Base-by-base conservation (phyloP, 2,888 invertebrate genomes). In the Clepsis dumicolana region DNA sequence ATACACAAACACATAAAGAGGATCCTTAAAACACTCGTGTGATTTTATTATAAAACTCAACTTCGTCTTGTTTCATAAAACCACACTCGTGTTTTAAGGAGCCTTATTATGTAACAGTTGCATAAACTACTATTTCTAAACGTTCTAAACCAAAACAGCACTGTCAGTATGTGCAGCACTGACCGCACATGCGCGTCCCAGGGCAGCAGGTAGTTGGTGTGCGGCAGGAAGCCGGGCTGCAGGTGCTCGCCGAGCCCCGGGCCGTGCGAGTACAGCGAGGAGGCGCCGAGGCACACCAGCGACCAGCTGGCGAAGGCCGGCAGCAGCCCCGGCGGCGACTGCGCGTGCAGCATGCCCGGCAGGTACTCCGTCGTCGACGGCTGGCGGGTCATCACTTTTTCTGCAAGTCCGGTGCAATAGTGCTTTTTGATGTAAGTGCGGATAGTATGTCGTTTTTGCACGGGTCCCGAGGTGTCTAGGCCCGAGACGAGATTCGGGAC, bases 291-390 rank as follows among this genome's bases (percentile, higher is more conserved):
- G 82, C 98, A 98, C 38, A 97, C 95, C 62, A 99, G 93, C 8
- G 97, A 96, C 98, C 98, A 99, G 76, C 97, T 98, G 0, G 98
- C 96, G 91, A 96, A 98, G 72, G 96, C 95, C 0, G 99, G 98
- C 72, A 98, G 92, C 44, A 98, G 92, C 0, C 96, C 94, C 0
- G 94, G 87, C 0, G 97, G 97, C 63, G 97, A 97, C 75, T 94
- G 95, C 0, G 95, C 94, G 81, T 98, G 98, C 62, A 98, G 94
- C 97, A 99, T 98, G 64, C 98, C 97, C 0, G 98, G 97, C 35
- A 98, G 93, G 92, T 98, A 98, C 89, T 98, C 98, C 0, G 97
- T 98, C 0, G 98, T 98, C 1, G 97, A 97, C 1, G 97, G 96
- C 83, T 96, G 96, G 0, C 96, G 93, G 24, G 94, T 93, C 25